phyloP scores from a whole-genome alignment of 2,797 vertebrate genomes.

The Heteromormyrus szaboi region DNA sequence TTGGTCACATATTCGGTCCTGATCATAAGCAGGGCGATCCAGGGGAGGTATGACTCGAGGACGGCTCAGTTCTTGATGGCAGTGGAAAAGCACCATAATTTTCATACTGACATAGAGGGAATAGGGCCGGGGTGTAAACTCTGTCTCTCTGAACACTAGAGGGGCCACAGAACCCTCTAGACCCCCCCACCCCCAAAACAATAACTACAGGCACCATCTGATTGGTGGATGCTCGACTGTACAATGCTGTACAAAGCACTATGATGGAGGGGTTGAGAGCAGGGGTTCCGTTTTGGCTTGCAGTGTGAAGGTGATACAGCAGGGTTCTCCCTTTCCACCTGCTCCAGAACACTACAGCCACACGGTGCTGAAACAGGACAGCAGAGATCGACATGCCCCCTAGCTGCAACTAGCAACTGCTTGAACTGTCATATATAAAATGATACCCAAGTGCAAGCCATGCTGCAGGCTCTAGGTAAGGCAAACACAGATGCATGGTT shows the following conservation, averaged over 20 bases:
- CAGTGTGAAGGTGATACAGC: neutral
- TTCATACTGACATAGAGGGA: too few relatives aligned
- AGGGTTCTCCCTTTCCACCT: neutral
- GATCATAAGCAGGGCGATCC: neutral
- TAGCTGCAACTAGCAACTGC: neutral
- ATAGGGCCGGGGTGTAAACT: neutral
- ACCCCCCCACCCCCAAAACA: neutral
- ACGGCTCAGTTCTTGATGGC: too few relatives aligned
- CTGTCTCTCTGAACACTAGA: neutral
- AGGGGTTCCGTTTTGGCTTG: neutral
- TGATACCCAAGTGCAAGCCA: neutral
- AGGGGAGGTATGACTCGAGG: neutral
- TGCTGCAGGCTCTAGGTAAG: neutral
- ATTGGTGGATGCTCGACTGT: neutral
- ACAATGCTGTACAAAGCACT: neutral
- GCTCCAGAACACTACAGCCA: neutral
- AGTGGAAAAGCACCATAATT: too few relatives aligned
- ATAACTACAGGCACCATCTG: neutral
- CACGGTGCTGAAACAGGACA: neutral
- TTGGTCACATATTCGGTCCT: neutral
- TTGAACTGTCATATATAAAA: neutral
- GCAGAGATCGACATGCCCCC: neutral
- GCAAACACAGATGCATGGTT: neutral
- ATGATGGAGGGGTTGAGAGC: neutral
- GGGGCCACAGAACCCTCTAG: neutral